Base-by-base conservation (phyloP, 2,113 vertebrate species). In the Scopus umbretta region DNA sequence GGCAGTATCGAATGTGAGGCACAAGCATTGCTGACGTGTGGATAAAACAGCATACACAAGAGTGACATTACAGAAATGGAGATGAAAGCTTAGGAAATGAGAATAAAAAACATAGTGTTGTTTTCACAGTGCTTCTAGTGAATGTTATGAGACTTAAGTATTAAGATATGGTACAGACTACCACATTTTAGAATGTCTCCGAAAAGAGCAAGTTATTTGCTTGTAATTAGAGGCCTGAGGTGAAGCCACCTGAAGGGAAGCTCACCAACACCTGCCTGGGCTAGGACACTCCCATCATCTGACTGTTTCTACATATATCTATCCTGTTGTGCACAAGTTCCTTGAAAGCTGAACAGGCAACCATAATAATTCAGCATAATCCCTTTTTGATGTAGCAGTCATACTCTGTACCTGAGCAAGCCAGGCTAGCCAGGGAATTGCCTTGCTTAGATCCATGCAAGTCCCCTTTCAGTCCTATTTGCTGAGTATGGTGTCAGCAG, bases 21-120 rank as follows among this genome's bases (percentile, higher is more conserved):
- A 88, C 59, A 6, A 91, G 65, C 71, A 21, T 13, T 67, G 75
- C 80, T 18, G 83, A 86, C 1, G 1, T 3, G 32, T 18, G 87
- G 80, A 40, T 27, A 4, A 12, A 81, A 95, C 71, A 62, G 84
- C 36, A 30, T 58, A 95, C 85, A 93, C 76, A 55, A 5, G n/a
- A 25, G 62, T 20, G 81, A 90, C 50, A 9, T 22, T 50, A 94
- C 73, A 63, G 65, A 61, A 34, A 96, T 80, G 96, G 66, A 93
- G 75, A 95, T 92, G 93, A 78, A 80, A 40, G 76, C 63, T 95
- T 36, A 11, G 73, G 73, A 67, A 38, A 88, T 58, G 82, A 79
- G 61, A 55, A 26, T 2, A 38, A 56, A 23, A 23, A 34, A 3
- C 62, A 62, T 2, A 63, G 34, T 18, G 6, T 6, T 52, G 52